Evolutionary conservation across 2,113 vertebrate species (phyloP), one percentile per base, ranked within the genome.

Genomic region (Heliornis fulica): DNA sequence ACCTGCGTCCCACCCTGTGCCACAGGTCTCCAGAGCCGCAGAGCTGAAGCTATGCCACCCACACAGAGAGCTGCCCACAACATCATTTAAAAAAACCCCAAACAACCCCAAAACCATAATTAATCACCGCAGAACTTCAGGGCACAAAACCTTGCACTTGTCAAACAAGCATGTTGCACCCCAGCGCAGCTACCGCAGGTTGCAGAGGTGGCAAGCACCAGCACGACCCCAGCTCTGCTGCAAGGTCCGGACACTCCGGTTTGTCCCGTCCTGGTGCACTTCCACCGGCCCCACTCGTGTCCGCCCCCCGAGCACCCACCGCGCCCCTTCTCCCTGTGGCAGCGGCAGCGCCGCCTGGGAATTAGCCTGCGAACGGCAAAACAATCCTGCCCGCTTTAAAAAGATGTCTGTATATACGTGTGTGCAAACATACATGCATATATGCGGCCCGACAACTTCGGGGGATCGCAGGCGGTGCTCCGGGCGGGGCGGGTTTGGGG

Each of bases 161-260:
- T 26, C 32, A 32, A 31, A 41, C 23, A 1, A 0, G 10, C 5
- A 1, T 15, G 46, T 36, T 26, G 31, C 38, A 26, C 9, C 29
- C 21, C 21, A 9, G 26, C 1, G 2, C 0, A 22, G 21, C 4
- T 5, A 0, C 8, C 9, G 6, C 18, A 3, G 22, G 26, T 22
- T 21, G 11, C 2, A 2, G 70, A 7, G 4, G 7, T 1, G 9
- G 26, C 29, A 15, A 63, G 61, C 8, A 22, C 16, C 16, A 15
- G 11, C 14, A 9, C 3, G 2, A 13, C 15, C 31, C 22, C 41
- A 5, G 77, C 38, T 9, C 21, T 8, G 31, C 46, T 8, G 46
- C 23, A 5, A n/a, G 57, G 17, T 5, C 36, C 3, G 13, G 21
- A 13, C 5, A 2, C 32, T 57, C 22, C 57, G 11, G 0, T 32